These are phyloP conservation scores for Sminthurides aquaticus DNA, from an alignment of 2,888 invertebrate species.

Conservation along the genomic window DNA sequence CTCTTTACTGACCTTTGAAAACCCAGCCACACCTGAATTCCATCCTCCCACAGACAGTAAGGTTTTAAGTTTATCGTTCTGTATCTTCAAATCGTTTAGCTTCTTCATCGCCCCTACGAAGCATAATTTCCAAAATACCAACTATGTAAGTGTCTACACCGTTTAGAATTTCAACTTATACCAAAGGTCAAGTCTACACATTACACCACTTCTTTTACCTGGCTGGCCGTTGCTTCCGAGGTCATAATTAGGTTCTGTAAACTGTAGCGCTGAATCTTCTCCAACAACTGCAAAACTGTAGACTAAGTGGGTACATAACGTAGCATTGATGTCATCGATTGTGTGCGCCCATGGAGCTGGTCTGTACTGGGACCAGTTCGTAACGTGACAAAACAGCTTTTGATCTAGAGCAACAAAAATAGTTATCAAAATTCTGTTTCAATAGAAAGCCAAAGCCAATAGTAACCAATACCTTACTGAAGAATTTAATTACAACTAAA, in stretches of 20 bases:
- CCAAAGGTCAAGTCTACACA: too few relatives aligned
- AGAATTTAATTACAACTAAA: too few relatives aligned
- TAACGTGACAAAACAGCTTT: neutral
- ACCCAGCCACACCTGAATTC: constrained; percentile 25
- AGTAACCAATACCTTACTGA: too few relatives aligned
- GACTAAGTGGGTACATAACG: constrained; percentile 65
- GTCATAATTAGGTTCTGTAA: constrained; percentile 50
- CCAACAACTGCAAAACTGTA: constrained; percentile 66
- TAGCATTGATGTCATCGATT: constrained; percentile 55
- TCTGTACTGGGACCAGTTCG: neutral
- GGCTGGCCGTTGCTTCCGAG: constrained; percentile 55
- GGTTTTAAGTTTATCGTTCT: constrained; percentile 26
- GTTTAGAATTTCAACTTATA: too few relatives aligned
- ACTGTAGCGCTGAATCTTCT: constrained; percentile 48
- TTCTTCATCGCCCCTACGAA: constrained; percentile 27
- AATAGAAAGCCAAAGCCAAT: too few relatives aligned
- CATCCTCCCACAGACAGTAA: constrained; percentile 31
- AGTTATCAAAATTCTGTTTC: too few relatives aligned
- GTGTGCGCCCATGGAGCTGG: neutral
- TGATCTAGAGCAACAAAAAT: too few relatives aligned
- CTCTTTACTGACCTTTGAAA: constrained; percentile 22
- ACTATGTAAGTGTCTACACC: too few relatives aligned
- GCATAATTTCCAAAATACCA: too few relatives aligned
- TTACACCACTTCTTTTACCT: too few relatives aligned
- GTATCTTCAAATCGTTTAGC: constrained; percentile 29